Conservation (phyloP, 1,140 invertebrate genomes). For the Lasioglossum baleicum region DNA sequence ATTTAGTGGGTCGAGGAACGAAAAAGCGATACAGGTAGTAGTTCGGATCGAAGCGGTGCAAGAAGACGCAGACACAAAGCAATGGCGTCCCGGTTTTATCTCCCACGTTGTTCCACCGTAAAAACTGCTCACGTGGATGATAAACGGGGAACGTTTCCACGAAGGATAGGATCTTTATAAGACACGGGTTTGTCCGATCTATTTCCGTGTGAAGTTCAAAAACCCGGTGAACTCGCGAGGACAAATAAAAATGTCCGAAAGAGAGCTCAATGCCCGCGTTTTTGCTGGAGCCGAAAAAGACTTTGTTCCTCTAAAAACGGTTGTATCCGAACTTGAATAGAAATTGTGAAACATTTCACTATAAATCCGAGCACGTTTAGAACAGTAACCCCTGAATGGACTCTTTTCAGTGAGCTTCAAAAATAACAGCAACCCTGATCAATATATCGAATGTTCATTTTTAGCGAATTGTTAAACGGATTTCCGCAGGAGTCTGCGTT, state of each 20-base stretch:
- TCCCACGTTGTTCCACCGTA: not conserved
- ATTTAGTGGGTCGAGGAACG: no score
- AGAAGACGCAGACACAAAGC: not conserved
- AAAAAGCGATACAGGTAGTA: not conserved
- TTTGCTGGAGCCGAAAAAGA: not conserved
- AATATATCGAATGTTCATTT: no score
- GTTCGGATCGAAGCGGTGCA: not conserved
- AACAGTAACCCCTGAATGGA: no score
- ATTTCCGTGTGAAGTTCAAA: conserved; percentile 12
- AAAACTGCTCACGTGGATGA: not conserved
- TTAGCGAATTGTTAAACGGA: no score
- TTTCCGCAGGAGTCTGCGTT: no score
- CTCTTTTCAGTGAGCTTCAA: no score
- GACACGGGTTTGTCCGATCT: conserved; percentile 4
- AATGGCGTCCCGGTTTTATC: not conserved
- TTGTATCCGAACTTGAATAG: not conserved
- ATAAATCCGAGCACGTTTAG: no score
- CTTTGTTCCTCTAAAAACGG: not conserved
- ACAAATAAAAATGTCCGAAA: not conserved
- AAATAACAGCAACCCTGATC: no score
- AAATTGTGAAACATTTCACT: no score
- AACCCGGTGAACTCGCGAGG: not conserved
- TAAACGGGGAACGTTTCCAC: not conserved
- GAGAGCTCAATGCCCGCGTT: not conserved
- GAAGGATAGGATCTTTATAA: conserved; percentile 2